Evolutionary conservation across 1,140 invertebrate genomes (phyloP), one percentile per base, ranked within the genome.

Genomic region (Drosophila lacertosa): DNA sequence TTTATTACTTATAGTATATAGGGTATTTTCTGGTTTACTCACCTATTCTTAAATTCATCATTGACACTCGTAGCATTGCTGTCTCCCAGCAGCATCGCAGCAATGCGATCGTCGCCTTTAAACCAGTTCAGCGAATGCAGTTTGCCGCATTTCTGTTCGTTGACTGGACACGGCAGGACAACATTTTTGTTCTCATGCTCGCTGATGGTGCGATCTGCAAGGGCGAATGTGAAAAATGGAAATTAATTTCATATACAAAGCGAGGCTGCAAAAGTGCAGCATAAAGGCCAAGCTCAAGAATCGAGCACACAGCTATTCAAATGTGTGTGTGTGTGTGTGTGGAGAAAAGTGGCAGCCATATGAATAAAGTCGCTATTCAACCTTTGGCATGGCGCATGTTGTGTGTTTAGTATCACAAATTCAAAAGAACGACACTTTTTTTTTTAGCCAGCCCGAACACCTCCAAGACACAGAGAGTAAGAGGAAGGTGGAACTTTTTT

Each of bases 91-190:
- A 96, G 96, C 83, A 90, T 88, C 60, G 97, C 95, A 91, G 96
- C 97, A 63, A 97, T 96, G 47, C 97, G 93, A 57, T 94, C 93
- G 51, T 95, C 94, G 40, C 95, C 95, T 73, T 95, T 95, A 91
- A 97, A 97, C 96, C 96, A 98, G 92, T 97, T 97, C 79, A 97
- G 95, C 84, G 95, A 97, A 92, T 97, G 96, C 76, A 97, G 93
- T 42, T 95, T 94, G 1, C 96, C 96, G 82, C 97, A 98, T 71
- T 94, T 94, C 7, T 93, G 92, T 51, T 94, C 94, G 90, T 96
- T 95, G 62, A 97, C 94, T 16, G 94, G 93, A 92, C 97, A 97
- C 1, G 95, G 94, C 35, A 97, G 92, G 18, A 93, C 92, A 20
- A 96, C 95, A 26, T 94, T 94, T 15, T 94, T 93, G 2, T 96